Percentiles rank a stretch among this genome's conserved stretches.
Evolutionary conservation across 1,140 invertebrate species (phyloP).

Genomic region (Aphelinus certus): DNA sequence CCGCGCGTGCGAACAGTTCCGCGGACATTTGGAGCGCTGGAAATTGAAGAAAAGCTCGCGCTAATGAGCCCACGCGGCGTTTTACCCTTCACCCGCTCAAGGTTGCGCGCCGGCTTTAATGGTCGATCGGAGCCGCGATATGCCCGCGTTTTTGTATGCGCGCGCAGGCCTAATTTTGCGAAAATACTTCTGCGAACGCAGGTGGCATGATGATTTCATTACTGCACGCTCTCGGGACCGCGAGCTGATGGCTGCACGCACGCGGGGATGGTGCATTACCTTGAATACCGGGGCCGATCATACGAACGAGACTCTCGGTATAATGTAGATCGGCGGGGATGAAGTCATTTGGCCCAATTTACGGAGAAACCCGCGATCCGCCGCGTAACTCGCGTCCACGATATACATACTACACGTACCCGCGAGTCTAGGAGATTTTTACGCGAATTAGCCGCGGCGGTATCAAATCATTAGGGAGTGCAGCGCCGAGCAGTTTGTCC

Average conservation of each 20-base stretch:
- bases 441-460: no score
- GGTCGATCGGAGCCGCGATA: neutral
- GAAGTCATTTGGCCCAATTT: constrained; percentile 25
- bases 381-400: no score
- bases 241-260: neutral
- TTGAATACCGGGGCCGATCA: neutral
- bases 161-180: neutral
- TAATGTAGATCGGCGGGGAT: neutral
- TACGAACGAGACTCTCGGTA: neutral
- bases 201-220: neutral
- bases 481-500: no score
- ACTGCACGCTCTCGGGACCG: neutral
- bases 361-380: neutral
- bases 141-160: no score
- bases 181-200: neutral
- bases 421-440: no score
- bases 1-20: constrained; percentile 22
- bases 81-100: neutral
- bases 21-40: constrained; percentile 17
- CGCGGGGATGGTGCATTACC: neutral
- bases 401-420: no score
- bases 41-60: constrained; percentile 34
- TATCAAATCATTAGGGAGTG: no score
- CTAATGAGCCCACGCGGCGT: neutral
- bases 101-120: no score